Conservation (phyloP, 2,888 invertebrate species). For the Nomada flava region DNA sequence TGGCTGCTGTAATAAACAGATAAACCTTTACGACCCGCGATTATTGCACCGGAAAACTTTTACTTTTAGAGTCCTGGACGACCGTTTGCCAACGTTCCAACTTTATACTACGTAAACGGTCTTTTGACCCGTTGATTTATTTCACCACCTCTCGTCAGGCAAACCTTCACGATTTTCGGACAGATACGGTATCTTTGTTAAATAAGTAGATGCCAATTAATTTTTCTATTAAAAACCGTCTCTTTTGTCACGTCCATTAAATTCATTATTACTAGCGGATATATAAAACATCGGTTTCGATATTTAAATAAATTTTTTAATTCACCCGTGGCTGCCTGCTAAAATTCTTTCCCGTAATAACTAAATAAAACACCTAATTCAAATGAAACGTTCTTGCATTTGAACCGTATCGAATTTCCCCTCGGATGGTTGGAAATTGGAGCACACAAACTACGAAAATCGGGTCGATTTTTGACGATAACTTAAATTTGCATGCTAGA, state of each 20-base stretch:
- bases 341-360: background rate
- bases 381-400: conserved; percentile 1
- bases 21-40: conserved; percentile 79
- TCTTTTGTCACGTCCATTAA: too few species aligned
- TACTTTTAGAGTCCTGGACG: conserved; percentile 68
- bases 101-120: conserved; percentile 41
- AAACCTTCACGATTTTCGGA: background rate
- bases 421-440: background rate
- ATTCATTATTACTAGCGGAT: too few species aligned
- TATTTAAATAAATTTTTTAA: too few species aligned
- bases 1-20: conserved; percentile 79
- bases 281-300: too few species aligned
- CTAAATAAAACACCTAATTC: background rate
- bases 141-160: conserved; percentile 13
- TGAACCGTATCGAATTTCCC: background rate
- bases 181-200: background rate
- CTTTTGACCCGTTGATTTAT: conserved; percentile 62
- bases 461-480: conserved; percentile 5
- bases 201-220: background rate
- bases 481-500: conserved; percentile 18
- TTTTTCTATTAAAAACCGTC: too few species aligned
- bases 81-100: conserved; percentile 21
- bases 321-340: too few species aligned
- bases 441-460: background rate
- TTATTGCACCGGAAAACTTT: conserved; percentile 79